These are phyloP conservation scores for Agelas oroides DNA, from an alignment of 37 sponge, comb jelly and placozoan species.

Conservation along the genomic window DNA sequence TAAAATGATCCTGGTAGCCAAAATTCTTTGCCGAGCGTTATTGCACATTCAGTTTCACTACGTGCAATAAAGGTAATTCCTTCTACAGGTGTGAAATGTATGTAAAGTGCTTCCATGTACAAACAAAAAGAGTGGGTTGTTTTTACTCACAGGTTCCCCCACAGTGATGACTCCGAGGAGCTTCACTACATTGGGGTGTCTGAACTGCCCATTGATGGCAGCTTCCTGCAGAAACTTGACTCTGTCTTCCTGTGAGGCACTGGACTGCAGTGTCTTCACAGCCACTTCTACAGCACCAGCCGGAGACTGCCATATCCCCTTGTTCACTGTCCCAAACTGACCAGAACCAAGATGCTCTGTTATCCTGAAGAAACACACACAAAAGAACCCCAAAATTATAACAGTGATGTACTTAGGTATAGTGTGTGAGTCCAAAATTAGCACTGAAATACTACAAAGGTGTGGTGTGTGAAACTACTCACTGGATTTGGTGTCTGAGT, in stretches of 20 bases:
- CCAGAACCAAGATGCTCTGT: constrained; percentile 56
- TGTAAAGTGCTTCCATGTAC: no score
- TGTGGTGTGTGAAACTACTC: neutral
- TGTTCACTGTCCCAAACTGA: constrained; percentile 69
- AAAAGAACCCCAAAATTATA: no score
- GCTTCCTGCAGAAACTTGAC: constrained; percentile 72
- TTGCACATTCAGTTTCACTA: no score
- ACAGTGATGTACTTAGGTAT: no score
- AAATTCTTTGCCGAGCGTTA: no score
- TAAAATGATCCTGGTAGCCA: no score
- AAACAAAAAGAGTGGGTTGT: no score
- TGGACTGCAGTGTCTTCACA: constrained; percentile 49
- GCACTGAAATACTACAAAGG: no score
- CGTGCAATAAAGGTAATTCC: no score
- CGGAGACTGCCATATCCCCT: constrained; percentile 47
- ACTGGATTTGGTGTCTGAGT: constrained; percentile 36
- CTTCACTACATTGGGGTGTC: constrained; percentile 61
- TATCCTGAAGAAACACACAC: neutral
- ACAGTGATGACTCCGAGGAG: constrained; percentile 70
- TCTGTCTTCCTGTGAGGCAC: constrained; percentile 52
- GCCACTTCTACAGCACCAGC: constrained; percentile 44
- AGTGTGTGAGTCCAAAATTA: no score
- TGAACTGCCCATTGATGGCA: constrained; percentile 76
- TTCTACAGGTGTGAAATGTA: no score
- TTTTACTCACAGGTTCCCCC: constrained; percentile 67